Evolutionary conservation across 92 coral and sea anemone species (phyloP), one percentile per base, ranked within the genome.

Genomic region (Siderastrea siderea): DNA sequence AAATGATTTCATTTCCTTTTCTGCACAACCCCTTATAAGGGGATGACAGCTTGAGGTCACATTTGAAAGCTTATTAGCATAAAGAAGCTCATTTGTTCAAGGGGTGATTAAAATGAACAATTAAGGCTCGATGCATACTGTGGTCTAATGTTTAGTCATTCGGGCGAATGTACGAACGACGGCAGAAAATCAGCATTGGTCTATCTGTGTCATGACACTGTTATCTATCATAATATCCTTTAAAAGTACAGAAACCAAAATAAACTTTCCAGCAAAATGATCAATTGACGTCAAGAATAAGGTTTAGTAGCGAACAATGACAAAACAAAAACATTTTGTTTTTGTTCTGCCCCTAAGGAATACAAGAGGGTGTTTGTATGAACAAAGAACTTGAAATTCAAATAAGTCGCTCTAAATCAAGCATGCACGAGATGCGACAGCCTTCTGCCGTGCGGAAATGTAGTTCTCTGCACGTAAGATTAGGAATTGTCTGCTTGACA

Each of bases 1-100:
- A 82, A 82, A 82, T 82, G 86, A 68, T 55, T 55, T 12, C 50
- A 82, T 12, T 57, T 71, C 78, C 78, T 12, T n/a, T 55, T 81
- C 7, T 53, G 17, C 58, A 58, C 2, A 69, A 46, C 1, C 53
- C 78, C 78, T 53, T 55, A 54, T 69, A 57, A 15, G 78, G 76
- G 60, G 50, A 8, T 43, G 65, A 81, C 64, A 54, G 67, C 7
- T 67, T 26, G 47, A 66, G 38, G 9, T 19, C 2, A 66, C 46
- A 3, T 66, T 16, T 26, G 38, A 26, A 26, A 26, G 38, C 38
- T 26, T 26, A 26, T 26, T 26, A 26, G 38, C 0, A 26, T 26
- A 26, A 26, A 26, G 38, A 38, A 59, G 66, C 3, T 61, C 66
- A 61, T 3, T 26, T 19, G 71, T 16, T 13, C 12, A 59, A 16